These are phyloP conservation scores for Nipponia nippon DNA, from an alignment of 2,113 vertebrate species.

Conservation along the genomic window DNA sequence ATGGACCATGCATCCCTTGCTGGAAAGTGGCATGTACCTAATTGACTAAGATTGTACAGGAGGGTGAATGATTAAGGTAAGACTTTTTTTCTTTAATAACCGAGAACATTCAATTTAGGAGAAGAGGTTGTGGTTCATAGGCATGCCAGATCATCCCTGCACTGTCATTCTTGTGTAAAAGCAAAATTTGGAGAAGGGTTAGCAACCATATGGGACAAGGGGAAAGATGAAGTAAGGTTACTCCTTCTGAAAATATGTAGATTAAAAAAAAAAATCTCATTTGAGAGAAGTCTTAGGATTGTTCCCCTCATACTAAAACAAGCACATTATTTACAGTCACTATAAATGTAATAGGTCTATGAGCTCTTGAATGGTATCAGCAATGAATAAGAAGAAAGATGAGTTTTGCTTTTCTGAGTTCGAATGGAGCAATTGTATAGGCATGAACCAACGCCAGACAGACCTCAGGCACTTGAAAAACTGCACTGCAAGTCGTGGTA, in stretches of 20 bases:
- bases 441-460: neutral
- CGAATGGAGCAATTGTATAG: neutral
- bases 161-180: neutral
- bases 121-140: neutral
- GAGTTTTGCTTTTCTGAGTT: neutral
- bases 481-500: neutral
- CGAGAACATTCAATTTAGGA: neutral
- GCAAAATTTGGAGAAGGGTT: neutral
- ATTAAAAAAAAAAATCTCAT: neutral
- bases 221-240: neutral
- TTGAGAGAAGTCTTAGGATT: neutral
- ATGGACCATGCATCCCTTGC: neutral
- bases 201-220: neutral
- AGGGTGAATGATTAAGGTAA: neutral
- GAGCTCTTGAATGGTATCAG: neutral
- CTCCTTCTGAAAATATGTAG: neutral
- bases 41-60: neutral
- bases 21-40: neutral
- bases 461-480: neutral
- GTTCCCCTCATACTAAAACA: neutral
- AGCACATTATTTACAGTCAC: rapidly evolving
- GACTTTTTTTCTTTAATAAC: neutral
- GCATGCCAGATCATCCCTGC: neutral
- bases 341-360: neutral
- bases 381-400: neutral